Base-by-base conservation (phyloP, 1,140 invertebrate species). In the Riptortus pedestris region DNA sequence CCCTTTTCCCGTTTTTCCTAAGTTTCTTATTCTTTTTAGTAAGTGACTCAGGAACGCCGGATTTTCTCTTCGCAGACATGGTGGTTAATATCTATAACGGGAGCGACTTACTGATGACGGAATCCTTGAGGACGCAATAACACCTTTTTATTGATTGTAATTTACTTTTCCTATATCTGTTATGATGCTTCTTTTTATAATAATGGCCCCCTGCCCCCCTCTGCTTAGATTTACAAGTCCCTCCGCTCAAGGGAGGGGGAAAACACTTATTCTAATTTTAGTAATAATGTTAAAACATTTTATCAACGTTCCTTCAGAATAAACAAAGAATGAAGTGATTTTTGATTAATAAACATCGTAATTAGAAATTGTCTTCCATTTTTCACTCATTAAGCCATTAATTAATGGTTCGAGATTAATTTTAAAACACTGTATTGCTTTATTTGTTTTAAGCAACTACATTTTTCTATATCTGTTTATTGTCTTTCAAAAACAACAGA, bases 1-100 rank as follows among this genome's bases (percentile, higher is more conserved):
- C 55, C 26, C 47, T 62, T 60, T 65, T 65, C 11, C 64, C 64
- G 38, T 65, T 67, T 65, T 67, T 67, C 63, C 62, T 67, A n/a
- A 38, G 16, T 63, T 67, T 67, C 51, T 65, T 65, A 2, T 43
- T 33, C 26, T 48, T 51, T 29, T 26, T 52, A 28, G 26, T 12
- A 51, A 59, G 31, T 12, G 55, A 38, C 16, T 63, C 55, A 20
- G 29, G 26, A 31, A 47, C 63, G 22, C 64, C 61, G 26, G 64
- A 52, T 63, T 65, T 67, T 45, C 64, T 60, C 63, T 65, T 67
- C 1, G 52, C 22, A 24, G 66, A 67, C 63, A 65, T 68, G 18
- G 16, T 31, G 3, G 22, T 24, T 14, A 57, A 57, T 2, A 26
- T 59, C 4, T 20, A 47, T 20, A 47, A 20, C 22, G 1, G 4